Percentiles rank a stretch among this genome's conserved stretches.
Conservation (phyloP, 1,140 invertebrate genomes). For the Wiebesia pumilae region DNA sequence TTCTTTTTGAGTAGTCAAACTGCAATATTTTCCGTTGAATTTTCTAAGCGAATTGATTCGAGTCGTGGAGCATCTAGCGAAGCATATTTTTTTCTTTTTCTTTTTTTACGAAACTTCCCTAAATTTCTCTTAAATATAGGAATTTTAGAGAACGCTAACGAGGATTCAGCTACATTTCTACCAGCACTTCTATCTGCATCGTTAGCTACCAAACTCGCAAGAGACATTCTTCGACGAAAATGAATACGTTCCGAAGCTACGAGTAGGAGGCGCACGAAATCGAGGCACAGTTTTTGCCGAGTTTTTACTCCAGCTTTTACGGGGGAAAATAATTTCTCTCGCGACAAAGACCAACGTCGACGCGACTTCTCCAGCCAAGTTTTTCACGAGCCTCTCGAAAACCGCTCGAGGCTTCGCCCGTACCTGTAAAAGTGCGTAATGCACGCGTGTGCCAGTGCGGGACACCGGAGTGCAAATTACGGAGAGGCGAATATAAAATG, state of each 20-base stretch:
- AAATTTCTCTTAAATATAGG: too few relatives aligned
- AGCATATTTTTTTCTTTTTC: too few relatives aligned
- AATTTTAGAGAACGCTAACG: too few relatives aligned
- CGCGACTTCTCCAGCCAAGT: too few relatives aligned
- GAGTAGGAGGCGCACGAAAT: neutral
- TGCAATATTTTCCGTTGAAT: too few relatives aligned
- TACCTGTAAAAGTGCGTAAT: conserved; percentile 9
- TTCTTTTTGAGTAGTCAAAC: too few relatives aligned
- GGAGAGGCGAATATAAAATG: neutral
- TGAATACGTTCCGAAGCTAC: neutral
- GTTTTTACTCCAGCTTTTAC: neutral
- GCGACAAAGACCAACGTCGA: neutral
- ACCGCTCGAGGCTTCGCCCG: neutral
- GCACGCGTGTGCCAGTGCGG: neutral
- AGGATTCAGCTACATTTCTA: too few relatives aligned
- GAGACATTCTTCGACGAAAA: neutral
- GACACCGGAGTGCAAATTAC: neutral
- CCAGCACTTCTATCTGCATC: too few relatives aligned
- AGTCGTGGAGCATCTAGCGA: too few relatives aligned
- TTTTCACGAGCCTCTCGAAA: conserved; percentile 33
- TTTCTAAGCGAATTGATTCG: too few relatives aligned
- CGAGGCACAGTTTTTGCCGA: neutral
- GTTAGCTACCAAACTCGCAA: neutral
- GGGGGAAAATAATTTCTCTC: neutral
- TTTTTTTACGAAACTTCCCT: too few relatives aligned